Percentiles rank a stretch among this genome's conserved stretches.
These are phyloP conservation scores for Trochalopteron elliotii DNA, from an alignment of 2,113 vertebrate species.

Conservation along the genomic window DNA sequence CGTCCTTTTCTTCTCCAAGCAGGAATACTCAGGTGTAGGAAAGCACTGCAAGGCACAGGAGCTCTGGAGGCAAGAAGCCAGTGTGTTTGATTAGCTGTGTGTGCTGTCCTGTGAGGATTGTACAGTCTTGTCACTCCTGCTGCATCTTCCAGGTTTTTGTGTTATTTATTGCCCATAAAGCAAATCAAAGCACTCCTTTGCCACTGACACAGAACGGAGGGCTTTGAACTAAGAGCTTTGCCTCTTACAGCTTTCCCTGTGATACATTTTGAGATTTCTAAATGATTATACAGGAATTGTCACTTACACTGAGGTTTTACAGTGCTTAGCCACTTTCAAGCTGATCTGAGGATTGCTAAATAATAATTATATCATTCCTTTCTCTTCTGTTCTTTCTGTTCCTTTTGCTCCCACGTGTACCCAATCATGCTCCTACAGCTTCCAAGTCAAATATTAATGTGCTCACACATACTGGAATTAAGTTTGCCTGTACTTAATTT, in stretches of 20 bases:
- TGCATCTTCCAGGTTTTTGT: background rate
- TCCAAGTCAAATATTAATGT: background rate
- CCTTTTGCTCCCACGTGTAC: background rate
- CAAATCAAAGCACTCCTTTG: conserved; percentile 8
- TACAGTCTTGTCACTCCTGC: background rate
- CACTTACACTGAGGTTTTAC: background rate
- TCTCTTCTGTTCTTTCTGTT: background rate
- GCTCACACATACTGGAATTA: background rate
- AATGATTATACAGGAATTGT: background rate
- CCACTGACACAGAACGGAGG: background rate
- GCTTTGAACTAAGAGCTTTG: background rate
- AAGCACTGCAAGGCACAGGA: background rate
- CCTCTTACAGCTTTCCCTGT: background rate
- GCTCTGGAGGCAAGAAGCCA: background rate
- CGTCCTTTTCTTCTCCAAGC: background rate
- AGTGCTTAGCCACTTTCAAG: background rate
- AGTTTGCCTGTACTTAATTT: background rate
- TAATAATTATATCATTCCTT: background rate
- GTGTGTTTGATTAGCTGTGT: background rate
- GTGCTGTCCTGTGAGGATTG: background rate
- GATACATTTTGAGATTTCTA: background rate
- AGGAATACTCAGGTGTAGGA: background rate
- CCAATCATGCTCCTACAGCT: background rate
- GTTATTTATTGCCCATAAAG: conserved; percentile 40
- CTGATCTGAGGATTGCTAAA: background rate